Evolutionary conservation across 2,888 invertebrate genomes (phyloP).

Genomic region (Ophonus ardosiacus): DNA sequence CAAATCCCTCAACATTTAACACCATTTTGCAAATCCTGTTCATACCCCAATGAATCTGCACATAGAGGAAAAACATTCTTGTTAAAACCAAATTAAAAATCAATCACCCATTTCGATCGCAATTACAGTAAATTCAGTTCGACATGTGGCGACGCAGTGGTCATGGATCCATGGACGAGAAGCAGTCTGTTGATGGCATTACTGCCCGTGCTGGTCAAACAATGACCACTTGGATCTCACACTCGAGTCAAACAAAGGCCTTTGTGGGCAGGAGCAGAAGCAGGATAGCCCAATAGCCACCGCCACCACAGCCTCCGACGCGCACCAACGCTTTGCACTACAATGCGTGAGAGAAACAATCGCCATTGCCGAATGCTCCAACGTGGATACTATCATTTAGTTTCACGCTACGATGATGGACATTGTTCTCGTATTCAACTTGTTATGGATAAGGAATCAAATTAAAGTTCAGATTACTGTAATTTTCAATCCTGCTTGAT

Average conservation of each 20-base stretch:
- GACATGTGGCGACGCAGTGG: neutral
- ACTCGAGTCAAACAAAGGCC: conserved; percentile 30
- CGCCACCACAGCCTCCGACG: neutral
- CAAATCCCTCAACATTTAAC: neutral
- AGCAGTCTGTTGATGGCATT: conserved; percentile 9
- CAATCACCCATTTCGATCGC: conserved; percentile 24
- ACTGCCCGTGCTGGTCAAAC: conserved; percentile 37
- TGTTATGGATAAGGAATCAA: conserved; percentile 30
- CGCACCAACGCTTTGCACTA: conserved; percentile 25
- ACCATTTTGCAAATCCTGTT: neutral
- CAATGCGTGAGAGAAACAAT: conserved; percentile 42
- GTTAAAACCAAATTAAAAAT: conserved; percentile 12
- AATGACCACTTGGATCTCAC: conserved; percentile 33
- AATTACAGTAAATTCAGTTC: neutral
- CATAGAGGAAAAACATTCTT: neutral
- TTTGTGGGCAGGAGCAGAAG: conserved; percentile 11
- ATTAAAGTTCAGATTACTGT: conserved; percentile 23
- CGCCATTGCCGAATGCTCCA: neutral
- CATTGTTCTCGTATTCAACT: neutral
- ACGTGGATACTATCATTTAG: conserved; percentile 33
- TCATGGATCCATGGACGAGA: neutral
- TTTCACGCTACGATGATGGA: conserved; percentile 44
- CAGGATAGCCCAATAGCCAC: neutral
- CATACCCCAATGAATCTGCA: neutral
- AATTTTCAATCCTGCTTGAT: neutral